Evolutionary conservation across 2,113 vertebrate genomes (phyloP).

Genomic region (Upupa epops): DNA sequence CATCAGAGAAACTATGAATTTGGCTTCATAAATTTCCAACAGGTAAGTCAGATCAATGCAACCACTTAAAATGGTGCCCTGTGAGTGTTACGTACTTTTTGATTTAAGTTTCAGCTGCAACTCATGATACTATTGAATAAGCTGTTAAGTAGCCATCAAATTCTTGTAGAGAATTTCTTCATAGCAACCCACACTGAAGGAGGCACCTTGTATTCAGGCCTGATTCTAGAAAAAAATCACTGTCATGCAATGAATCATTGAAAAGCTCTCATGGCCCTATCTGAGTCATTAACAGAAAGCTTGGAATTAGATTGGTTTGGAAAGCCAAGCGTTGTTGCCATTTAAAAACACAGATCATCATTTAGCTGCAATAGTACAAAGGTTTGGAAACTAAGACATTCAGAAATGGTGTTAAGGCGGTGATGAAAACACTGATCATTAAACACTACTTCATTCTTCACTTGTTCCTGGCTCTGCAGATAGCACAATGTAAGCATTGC

Average conservation of each 20-base stretch:
- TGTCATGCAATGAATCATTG: background rate
- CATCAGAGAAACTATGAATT: background rate
- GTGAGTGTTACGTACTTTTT: background rate
- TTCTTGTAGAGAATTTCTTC: background rate
- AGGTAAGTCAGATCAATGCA: background rate
- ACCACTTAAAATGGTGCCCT: background rate
- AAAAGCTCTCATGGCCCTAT: background rate
- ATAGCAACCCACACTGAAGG: background rate
- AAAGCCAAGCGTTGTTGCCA: background rate
- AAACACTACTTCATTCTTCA: background rate
- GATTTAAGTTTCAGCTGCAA: background rate
- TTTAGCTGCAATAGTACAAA: background rate
- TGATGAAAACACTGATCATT: background rate
- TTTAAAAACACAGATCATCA: background rate
- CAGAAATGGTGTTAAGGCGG: background rate
- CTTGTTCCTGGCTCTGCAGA: background rate
- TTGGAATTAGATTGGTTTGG: background rate
- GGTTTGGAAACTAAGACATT: background rate
- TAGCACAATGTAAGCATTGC: background rate
- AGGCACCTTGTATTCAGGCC: background rate
- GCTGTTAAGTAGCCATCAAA: background rate
- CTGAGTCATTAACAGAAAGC: background rate
- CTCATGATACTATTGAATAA: background rate
- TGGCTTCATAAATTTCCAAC: background rate
- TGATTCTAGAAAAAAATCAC: slow-evolving; percentile 4